Evolutionary conservation across 2,888 invertebrate species (phyloP), one percentile per base, ranked within the genome.

Genomic region (Xanthia togata): DNA sequence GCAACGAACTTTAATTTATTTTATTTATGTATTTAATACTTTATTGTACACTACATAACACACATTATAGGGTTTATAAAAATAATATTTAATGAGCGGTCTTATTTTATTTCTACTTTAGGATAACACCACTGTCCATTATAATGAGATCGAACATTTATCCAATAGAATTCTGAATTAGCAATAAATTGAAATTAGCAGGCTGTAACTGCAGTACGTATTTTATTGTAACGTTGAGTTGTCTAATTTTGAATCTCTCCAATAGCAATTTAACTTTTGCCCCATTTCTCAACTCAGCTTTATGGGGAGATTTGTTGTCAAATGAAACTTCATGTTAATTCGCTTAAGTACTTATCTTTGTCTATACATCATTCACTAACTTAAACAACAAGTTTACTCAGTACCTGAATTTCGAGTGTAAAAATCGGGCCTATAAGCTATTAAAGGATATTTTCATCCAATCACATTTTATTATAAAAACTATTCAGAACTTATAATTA

Each of bases 111-210:
- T 65, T 65, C 23, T 65, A 14, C 14, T 23, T 47, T 11, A 44
- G 6, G 17, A 70, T 44, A n/a, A 5, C n/a, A 23, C 14, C 47
- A 50, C 14, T n/a, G 20, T 63, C 35, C 20, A 12, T 35, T 63
- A 47, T 20, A 8, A 53, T 67, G 72, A 72, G 71, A 71, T 71
- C 23, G 6, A 65, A 53, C 11, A 41, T 53, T 26, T 41, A 31
- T 41, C 12, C 11, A 41, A 41, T 23, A 67, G 14, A 31, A 17
- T 72, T 53, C 31, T 69, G 23, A 41, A 57, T 44, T 31, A n/a
- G 20, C 23, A 47, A 20, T 71, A 26, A 31, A 8, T 67, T 53
- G 38, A 65, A 53, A 11, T 64, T 50, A 12, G 31, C 23, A 23
- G 23, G 50, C 8, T 35, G 4, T 47, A 20, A n/a, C 23, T 31